These are phyloP conservation scores for Sipha maydis DNA, from an alignment of 2,888 invertebrate species.

Conservation along the genomic window DNA sequence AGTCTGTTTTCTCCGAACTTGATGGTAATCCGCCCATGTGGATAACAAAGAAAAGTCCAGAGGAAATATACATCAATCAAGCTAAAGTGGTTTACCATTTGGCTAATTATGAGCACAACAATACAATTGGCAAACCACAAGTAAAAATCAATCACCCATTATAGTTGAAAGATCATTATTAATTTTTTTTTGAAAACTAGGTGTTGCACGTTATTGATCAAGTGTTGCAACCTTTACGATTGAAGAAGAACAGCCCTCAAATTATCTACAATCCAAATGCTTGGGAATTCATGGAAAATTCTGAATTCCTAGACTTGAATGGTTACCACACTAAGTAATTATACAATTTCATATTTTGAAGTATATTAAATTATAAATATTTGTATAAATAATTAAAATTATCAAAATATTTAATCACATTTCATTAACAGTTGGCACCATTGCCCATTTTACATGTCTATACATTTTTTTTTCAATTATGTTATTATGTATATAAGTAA, in stretches of 20 bases:
- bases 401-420: too few relatives aligned
- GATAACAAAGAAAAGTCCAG: slow-evolving; percentile 77
- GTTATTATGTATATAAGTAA: too few relatives aligned
- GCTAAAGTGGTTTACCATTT: slow-evolving; percentile 79
- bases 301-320: slow-evolving; percentile 80
- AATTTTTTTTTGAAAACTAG: slow-evolving; percentile 69
- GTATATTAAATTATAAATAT: neutral
- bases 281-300: slow-evolving; percentile 80
- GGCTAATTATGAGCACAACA: slow-evolving; percentile 75
- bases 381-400: too few relatives aligned
- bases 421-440: too few relatives aligned
- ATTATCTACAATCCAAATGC: slow-evolving; percentile 82
- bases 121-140: slow-evolving; percentile 73
- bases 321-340: slow-evolving; percentile 77
- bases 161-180: neutral
- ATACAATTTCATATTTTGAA: neutral
- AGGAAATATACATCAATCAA: slow-evolving; percentile 87
- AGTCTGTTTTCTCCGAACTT: slow-evolving; percentile 79
- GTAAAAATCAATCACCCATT: slow-evolving; percentile 67
- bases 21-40: slow-evolving; percentile 88
- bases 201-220: slow-evolving; percentile 89
- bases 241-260: slow-evolving; percentile 71
- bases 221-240: slow-evolving; percentile 80
- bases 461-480: too few relatives aligned
- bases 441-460: too few relatives aligned